Conservation (phyloP, 2,113 vertebrate species). For the Morone chrysops region DNA sequence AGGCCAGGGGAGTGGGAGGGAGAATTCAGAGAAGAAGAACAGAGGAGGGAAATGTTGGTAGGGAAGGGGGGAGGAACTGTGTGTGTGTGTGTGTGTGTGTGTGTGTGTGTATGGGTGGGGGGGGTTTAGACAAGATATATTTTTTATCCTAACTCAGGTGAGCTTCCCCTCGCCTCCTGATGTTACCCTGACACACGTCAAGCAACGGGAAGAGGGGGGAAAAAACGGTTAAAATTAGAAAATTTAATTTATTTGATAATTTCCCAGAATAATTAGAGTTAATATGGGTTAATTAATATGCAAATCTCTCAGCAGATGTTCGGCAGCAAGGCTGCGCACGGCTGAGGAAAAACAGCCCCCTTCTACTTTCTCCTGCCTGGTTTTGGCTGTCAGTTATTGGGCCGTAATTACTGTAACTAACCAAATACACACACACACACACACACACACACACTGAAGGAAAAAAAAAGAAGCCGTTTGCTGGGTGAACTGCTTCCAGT, state of each 20-base stretch:
- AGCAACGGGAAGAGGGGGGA: slow-evolving; percentile 84
- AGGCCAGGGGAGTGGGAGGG: slow-evolving; percentile 77
- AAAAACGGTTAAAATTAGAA: slow-evolving; percentile 99
- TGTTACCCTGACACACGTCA: slow-evolving; percentile 90
- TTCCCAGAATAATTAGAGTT: slow-evolving; percentile 99
- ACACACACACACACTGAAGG: slow-evolving; percentile 78
- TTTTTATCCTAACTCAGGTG: slow-evolving; percentile 89
- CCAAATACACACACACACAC: slow-evolving; percentile 93
- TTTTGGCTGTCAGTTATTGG: slow-evolving; percentile 99
- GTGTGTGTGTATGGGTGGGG: too few relatives aligned
- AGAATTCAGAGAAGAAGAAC: slow-evolving; percentile 74
- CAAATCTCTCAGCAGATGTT: slow-evolving; percentile 99
- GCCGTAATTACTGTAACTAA: slow-evolving; percentile 99
- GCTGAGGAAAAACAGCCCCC: slow-evolving; percentile 90
- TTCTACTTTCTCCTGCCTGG: slow-evolving; percentile 97
- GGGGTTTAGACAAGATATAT: slow-evolving; percentile 20
- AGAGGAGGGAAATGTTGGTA: slow-evolving; percentile 70
- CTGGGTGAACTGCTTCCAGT: slow-evolving; percentile 97
- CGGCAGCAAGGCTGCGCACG: slow-evolving; percentile 96
- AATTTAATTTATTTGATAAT: slow-evolving; percentile 99
- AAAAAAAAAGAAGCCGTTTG: slow-evolving; percentile 88
- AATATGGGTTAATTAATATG: slow-evolving; percentile 99
- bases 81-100: neutral
- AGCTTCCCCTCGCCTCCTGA: slow-evolving; percentile 77
- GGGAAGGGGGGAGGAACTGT: slow-evolving; percentile 11